These are phyloP conservation scores for Egretta garzetta DNA, from an alignment of 2,113 vertebrate species.

Conservation along the genomic window DNA sequence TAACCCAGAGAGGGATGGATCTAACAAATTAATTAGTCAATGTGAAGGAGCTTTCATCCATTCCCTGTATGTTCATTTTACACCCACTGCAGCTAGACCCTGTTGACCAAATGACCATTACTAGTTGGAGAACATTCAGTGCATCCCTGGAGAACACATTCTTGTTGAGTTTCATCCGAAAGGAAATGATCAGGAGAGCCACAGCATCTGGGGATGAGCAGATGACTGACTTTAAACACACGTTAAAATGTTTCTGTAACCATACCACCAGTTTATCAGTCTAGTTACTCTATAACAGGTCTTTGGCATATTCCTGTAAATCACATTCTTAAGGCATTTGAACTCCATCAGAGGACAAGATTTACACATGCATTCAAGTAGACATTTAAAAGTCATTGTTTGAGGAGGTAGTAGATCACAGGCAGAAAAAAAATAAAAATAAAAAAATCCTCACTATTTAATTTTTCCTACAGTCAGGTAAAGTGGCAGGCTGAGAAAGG, in stretches of 20 bases:
- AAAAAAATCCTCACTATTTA: neutral
- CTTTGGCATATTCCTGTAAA: neutral
- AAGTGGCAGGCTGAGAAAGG: neutral
- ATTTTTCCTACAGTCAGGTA: neutral
- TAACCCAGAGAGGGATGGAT: neutral
- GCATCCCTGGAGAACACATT: neutral
- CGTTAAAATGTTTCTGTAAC: neutral
- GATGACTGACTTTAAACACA: neutral
- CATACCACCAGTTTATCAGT: neutral
- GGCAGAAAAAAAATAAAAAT: neutral
- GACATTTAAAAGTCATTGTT: neutral
- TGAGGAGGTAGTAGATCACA: neutral
- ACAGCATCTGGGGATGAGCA: neutral
- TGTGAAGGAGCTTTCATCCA: neutral
- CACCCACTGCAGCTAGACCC: fast-evolving
- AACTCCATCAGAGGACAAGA: neutral
- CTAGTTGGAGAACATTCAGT: neutral
- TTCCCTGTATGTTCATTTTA: neutral
- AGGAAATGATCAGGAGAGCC: neutral
- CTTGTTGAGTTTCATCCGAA: neutral
- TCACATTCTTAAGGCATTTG: neutral
- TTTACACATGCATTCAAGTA: neutral
- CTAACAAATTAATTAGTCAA: fast-evolving
- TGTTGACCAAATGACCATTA: neutral
- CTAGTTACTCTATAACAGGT: neutral